phyloP scores from a whole-genome alignment of 2,888 invertebrate species.

The Tanaodytes sp. region DNA sequence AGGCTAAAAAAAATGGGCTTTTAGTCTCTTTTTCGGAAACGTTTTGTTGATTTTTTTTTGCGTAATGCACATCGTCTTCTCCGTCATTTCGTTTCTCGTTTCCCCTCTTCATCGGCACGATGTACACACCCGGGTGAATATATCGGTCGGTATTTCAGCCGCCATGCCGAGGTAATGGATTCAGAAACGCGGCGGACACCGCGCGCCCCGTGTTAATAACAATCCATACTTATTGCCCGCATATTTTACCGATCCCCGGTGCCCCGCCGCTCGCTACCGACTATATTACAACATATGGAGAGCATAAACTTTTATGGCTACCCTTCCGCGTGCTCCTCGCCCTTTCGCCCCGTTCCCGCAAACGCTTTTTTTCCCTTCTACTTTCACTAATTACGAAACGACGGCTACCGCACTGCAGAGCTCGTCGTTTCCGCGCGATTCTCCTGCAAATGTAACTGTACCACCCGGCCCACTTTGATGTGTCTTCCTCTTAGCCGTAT shows the following conservation, averaged over 20 bases:
- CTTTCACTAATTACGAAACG: constrained; percentile 66
- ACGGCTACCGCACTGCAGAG: constrained; percentile 49
- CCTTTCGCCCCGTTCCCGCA: constrained; percentile 57
- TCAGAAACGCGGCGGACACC: constrained; percentile 73
- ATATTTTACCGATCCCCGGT: constrained; percentile 73
- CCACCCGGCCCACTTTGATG: constrained; percentile 25
- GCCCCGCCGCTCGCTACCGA: constrained; percentile 67
- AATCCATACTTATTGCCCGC: constrained; percentile 74
- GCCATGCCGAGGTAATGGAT: constrained; percentile 74
- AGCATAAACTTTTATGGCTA: constrained; percentile 74
- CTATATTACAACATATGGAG: constrained; percentile 74
- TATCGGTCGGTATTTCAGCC: constrained; percentile 73
- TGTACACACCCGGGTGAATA: constrained; percentile 71
- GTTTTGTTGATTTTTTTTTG: too few relatives aligned
- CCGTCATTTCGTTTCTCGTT: too few relatives aligned
- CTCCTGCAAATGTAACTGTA: constrained; percentile 42
- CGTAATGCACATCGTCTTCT: too few relatives aligned
- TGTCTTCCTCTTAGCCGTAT: too few relatives aligned
- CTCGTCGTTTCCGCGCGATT: constrained; percentile 25
- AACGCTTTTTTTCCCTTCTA: constrained; percentile 56
- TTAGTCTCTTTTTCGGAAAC: too few relatives aligned
- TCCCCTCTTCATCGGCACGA: constrained; percentile 56
- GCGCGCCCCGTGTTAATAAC: constrained; percentile 73
- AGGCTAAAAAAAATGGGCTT: too few relatives aligned
- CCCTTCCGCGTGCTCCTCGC: constrained; percentile 67